Evolutionary conservation across 2,888 invertebrate genomes (phyloP), one percentile per base, ranked within the genome.

Genomic region (Autographa gamma): DNA sequence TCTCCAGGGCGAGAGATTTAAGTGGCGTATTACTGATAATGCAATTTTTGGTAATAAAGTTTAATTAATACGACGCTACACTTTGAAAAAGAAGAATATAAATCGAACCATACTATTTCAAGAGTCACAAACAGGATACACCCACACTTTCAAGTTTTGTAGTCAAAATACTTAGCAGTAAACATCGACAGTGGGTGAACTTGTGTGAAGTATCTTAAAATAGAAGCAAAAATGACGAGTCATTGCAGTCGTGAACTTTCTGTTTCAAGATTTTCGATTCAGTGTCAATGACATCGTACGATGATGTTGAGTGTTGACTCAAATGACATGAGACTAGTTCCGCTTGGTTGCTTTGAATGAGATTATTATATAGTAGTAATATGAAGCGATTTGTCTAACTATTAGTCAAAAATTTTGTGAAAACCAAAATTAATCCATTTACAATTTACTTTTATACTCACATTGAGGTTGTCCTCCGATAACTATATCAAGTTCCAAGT

Each of bases 221-320:
- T 48, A 13, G 59, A 63, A 56, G n/a, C 48, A n/a, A 43, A 38
- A 67, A 7, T 38, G 56, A 16, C 43, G 48, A 63, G 68, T 71
- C 66, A 54, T 25, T 31, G 2, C 13, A 54, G 48, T 48, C 32
- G 31, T 65, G 58, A 69, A 82, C 83, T 82, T 80, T 82, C 81
- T 71, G 83, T 77, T 77, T 64, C 16, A 54, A 60, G 34, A 52
- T 60, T 56, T 48, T 56, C 63, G 59, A 69, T 60, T 34, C 43
- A 62, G 65, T 71, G 68, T 71, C 73, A 77, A 71, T 82, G 77
- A 81, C 77, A 63, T 64, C 61, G 65, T 54, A 31, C 70, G 69
- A 73, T 63, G 52, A 62, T 65, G 71, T 71, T 76, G 67, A 65
- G 14, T 25, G 25, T 25, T 14, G 58, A 54, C 0, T 14, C 48